Percentiles rank a stretch among this genome's conserved stretches.
Evolutionary conservation across 23 tunicate genomes (phyloP).

Genomic region (Styela clava): DNA sequence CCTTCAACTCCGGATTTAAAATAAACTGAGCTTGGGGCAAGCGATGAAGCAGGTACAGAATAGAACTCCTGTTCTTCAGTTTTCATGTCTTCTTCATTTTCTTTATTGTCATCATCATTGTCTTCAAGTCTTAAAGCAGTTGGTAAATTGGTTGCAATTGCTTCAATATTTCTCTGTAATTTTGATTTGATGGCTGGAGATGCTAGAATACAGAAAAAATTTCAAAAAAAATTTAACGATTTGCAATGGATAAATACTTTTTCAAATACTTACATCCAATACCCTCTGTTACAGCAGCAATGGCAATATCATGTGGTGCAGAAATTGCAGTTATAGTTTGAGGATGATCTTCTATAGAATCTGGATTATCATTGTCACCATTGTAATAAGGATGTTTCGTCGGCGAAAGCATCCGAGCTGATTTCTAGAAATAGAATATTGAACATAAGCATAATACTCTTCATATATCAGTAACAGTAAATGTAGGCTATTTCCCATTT

Average conservation of each 20-base stretch:
- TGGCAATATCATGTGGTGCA: slow-evolving; percentile 53
- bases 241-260: no score
- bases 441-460: no score
- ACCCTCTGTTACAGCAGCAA: slow-evolving; percentile 64
- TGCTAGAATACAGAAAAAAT: slow-evolving; percentile 10
- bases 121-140: slow-evolving; percentile 3
- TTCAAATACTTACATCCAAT: slow-evolving; percentile 38
- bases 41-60: slow-evolving; percentile 34
- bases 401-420: neutral
- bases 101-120: neutral
- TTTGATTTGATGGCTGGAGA: slow-evolving; percentile 22
- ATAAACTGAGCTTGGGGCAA: slow-evolving; percentile 34
- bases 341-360: neutral
- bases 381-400: neutral
- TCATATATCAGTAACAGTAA: no score
- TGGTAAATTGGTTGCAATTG: neutral
- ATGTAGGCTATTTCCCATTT: no score
- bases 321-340: slow-evolving; percentile 64
- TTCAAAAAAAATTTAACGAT: no score
- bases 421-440: neutral
- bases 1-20: slow-evolving; percentile 13
- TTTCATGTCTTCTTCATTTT: neutral
- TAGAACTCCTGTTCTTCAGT: neutral
- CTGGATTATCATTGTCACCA: neutral
- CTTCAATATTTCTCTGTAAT: neutral